Base-by-base conservation (phyloP, 2,113 vertebrate species). In the Lepisosteus osseus region DNA sequence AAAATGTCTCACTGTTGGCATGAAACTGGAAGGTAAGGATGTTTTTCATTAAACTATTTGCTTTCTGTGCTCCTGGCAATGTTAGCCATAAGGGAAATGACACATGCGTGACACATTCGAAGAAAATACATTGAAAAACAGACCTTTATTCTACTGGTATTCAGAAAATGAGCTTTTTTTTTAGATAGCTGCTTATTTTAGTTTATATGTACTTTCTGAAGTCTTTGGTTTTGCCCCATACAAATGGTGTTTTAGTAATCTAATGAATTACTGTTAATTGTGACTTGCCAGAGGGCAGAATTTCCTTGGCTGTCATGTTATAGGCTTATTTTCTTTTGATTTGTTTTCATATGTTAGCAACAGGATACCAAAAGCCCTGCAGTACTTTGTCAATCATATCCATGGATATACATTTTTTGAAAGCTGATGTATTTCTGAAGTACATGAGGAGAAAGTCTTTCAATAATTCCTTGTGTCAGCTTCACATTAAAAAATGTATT, bases 1-100 rank as follows among this genome's bases (percentile, higher is more conserved):
- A 72, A 99, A 99, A 90, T 99, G 97, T 84, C 94, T 99, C 74
- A 98, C 91, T 64, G 97, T 99, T 67, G 97, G 97, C 83, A 99
- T 99, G 97, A 99, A 99, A 85, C 81, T 99, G 74, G 97, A 99
- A 96, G 97, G 97, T 99, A 94, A 91, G 89, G 78, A 44, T 61
- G 7, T 73, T 17, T 47, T 55, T 59, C 54, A 62, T 59, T 17
- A 65, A 40, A 13, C 13, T 61, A 4, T 40, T 15, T 44, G 47
- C 45, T 71, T 44, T 40, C 15, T 43, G 14, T 67, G 41, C 45
- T 57, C 13, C 61, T 61, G 4, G 11, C 59, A 51, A 3, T 59
- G 57, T 13, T 9, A 17, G 54, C 42, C 43, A 40, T 54, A 29
- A 64, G 17, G 61, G 61, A 65, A 65, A 65, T 59, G 13, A 51